A percentile compares a stretch with the other conserved stretches of the same genome.
phyloP scores from a whole-genome alignment of 2,888 invertebrate species.

The Copidosoma aretas region DNA sequence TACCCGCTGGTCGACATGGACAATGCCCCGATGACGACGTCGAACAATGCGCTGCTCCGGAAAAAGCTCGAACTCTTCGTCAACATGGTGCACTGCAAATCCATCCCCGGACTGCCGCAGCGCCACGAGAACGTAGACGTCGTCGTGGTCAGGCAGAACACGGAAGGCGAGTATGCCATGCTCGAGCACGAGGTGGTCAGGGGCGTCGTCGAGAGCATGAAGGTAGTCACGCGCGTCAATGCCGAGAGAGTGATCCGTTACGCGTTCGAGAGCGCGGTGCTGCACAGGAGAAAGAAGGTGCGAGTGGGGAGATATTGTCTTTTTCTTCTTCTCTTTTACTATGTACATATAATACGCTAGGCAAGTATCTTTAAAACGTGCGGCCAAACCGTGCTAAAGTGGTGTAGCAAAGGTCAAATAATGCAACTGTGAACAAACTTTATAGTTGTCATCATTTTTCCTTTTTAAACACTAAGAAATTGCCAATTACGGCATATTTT shows the following conservation, averaged over 20 bases:
- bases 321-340: neutral
- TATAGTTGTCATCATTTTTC: no score
- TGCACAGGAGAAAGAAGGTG: slow-evolving; percentile 83
- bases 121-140: slow-evolving; percentile 89
- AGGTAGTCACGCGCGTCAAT: slow-evolving; percentile 86
- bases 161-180: slow-evolving; percentile 98
- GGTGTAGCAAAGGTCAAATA: no score
- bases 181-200: slow-evolving; percentile 92
- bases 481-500: no score
- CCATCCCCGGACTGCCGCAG: slow-evolving; percentile 82
- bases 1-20: no score
- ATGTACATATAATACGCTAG: no score
- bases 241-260: slow-evolving; percentile 91
- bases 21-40: slow-evolving; percentile 80
- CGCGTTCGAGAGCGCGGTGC: slow-evolving; percentile 92
- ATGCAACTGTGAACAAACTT: no score
- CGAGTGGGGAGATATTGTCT: neutral
- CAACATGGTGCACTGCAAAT: slow-evolving; percentile 90
- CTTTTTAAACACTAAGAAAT: no score
- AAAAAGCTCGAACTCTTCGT: slow-evolving; percentile 93
- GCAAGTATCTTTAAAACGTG: no score
- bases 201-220: slow-evolving; percentile 96
- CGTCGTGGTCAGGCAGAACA: slow-evolving; percentile 90
- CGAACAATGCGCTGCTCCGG: slow-evolving; percentile 91
- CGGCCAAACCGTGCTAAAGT: no score